Conservation (phyloP, 2,113 vertebrate genomes). For the Verasper variegatus region DNA sequence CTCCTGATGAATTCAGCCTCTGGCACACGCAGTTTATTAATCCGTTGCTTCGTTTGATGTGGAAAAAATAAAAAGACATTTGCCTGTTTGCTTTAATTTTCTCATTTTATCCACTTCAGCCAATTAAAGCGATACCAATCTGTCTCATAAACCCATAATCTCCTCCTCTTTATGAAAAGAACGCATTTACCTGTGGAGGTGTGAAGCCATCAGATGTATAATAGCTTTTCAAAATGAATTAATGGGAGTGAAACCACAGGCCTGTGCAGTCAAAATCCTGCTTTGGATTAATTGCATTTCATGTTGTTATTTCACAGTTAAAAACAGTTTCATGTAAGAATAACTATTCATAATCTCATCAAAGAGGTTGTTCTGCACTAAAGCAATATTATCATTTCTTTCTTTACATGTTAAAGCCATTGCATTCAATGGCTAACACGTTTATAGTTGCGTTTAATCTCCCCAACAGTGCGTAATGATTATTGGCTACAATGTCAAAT, state of each 20-base stretch:
- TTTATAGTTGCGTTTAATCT: not conserved
- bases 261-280: conserved; percentile 1
- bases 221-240: conserved; percentile 27
- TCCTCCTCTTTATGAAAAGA: not conserved
- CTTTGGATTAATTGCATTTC: conserved; percentile 7
- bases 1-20: conserved; percentile 53
- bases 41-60: conserved; percentile 54
- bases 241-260: conserved; percentile 44
- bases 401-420: not conserved
- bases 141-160: conserved; percentile 37
- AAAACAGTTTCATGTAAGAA: not conserved
- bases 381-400: too few relatives aligned
- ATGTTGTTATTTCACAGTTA: not conserved
- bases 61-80: conserved; percentile 2
- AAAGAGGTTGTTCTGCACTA: too few relatives aligned
- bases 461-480: not conserved
- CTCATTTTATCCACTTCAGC: conserved; percentile 20
- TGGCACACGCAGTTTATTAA: conserved; percentile 26
- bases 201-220: conserved; percentile 25
- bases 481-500: not conserved
- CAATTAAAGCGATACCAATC: conserved; percentile 64
- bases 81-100: conserved; percentile 27
- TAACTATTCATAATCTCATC: too few relatives aligned
- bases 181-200: conserved; percentile 29
- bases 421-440: not conserved